Base-by-base conservation (phyloP, 1,140 invertebrate genomes). In the Drosophila pseudoananassae region DNA sequence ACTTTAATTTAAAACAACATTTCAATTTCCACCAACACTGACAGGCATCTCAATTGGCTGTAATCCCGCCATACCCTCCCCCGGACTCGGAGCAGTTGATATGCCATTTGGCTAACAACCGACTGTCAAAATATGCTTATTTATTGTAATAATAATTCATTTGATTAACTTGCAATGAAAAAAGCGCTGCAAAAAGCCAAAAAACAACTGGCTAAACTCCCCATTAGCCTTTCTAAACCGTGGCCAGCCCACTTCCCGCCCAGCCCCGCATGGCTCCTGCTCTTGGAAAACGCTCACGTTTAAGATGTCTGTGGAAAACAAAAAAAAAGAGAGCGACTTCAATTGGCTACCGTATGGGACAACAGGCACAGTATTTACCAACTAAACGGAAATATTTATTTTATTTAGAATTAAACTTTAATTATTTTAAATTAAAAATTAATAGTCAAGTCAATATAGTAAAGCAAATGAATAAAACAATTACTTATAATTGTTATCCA, bases 141-240 rank as follows among this genome's bases (percentile, higher is more conserved):
- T 76, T 76, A 76, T 76, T 76, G 83, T 88, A 87, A 88, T 87
- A 88, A 87, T 87, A 87, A 87, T 88, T 88, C 83, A 87, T 87
- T 85, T 88, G 82, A 85, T 88, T 85, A 85, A 87, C 69, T 87
- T 49, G 49, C 61, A 57, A 49, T 56, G 52, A 56, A 53, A 73
- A 73, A 64, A 43, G n/a, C 38, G n/a, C 27, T 53, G 54, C 46
- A 29, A 55, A 31, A 57, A 50, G 40, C 55, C 31, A 64, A 66
- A 66, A 66, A 66, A 69, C 65, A 53, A 53, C 47, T 49, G 75
- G 76, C 83, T 87, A 85, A 85, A 85, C 83, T 84, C 82, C 82
- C 82, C 82, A 85, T 85, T 85, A 85, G 82, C 82, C 82, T 85
- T 85, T 85, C 82, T 85, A 85, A 85, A 85, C 74, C 70, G 60